phyloP scores from a whole-genome alignment of 1,140 invertebrate species.

The Nylanderia fulva region DNA sequence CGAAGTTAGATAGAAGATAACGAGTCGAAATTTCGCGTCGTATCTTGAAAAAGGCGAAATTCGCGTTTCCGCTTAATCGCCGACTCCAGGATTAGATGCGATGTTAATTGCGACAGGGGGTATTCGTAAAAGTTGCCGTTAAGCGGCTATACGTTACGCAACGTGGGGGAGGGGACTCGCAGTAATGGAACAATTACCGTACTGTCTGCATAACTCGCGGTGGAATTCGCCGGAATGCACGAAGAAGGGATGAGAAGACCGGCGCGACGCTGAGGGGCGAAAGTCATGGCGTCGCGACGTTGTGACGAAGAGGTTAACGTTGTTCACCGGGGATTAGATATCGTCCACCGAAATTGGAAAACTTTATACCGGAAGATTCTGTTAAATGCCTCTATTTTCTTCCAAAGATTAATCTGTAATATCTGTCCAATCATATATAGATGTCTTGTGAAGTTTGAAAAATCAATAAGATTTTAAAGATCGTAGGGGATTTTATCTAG shows the following conservation, averaged over 20 bases:
- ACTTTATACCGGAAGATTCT: conserved; percentile 32
- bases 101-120: conserved; percentile 47
- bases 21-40: conserved; percentile 27
- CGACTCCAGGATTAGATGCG: conserved; percentile 5
- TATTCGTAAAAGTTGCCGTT: conserved; percentile 61
- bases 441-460: background rate
- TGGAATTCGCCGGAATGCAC: conserved; percentile 56
- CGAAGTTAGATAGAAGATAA: conserved; percentile 15
- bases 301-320: conserved; percentile 59
- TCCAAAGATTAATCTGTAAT: conserved; percentile 39
- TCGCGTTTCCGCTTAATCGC: conserved; percentile 50
- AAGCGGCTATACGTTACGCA: conserved; percentile 52
- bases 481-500: background rate
- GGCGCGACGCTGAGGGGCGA: background rate
- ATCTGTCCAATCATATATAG: conserved; percentile 36
- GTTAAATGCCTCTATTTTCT: conserved; percentile 34
- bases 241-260: conserved; percentile 8
- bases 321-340: conserved; percentile 52
- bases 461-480: background rate
- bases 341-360: conserved; percentile 54
- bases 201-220: conserved; percentile 59
- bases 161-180: background rate
- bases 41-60: conserved; percentile 23
- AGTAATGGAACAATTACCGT: conserved; percentile 64
- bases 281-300: conserved; percentile 32